These are phyloP conservation scores for Trigoniulus corallinus DNA, from an alignment of 1,140 invertebrate species.

Conservation along the genomic window DNA sequence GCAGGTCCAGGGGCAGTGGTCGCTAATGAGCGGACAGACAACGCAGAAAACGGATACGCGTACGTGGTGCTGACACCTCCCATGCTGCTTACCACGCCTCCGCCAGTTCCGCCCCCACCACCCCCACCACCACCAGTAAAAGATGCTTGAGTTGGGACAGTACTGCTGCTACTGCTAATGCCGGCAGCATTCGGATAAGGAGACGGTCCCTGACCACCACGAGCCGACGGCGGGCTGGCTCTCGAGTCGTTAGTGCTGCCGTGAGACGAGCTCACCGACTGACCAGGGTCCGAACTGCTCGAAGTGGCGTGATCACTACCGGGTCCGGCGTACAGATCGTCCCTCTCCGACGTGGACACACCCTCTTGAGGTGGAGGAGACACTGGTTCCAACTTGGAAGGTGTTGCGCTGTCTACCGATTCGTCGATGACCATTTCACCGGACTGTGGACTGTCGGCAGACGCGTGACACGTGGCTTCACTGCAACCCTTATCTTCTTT, in stretches of 20 bases:
- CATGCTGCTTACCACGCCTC: neutral
- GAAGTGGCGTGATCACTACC: neutral
- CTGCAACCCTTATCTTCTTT: conserved; percentile 6
- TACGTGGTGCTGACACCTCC: conserved; percentile 21
- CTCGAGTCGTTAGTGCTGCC: conserved; percentile 14
- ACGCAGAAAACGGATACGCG: conserved; percentile 41
- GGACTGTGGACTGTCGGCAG: conserved; percentile 31
- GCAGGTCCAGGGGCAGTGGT: conserved; percentile 18
- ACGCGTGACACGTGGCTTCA: too few relatives aligned
- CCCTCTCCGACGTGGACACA: conserved; percentile 9
- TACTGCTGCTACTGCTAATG: neutral
- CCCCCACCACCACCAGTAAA: conserved; percentile 9
- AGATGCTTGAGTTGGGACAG: neutral
- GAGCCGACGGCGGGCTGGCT: too few relatives aligned
- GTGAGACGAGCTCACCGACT: conserved; percentile 15
- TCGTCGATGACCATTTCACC: conserved; percentile 43
- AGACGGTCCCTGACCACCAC: too few relatives aligned
- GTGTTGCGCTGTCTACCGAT: conserved; percentile 12
- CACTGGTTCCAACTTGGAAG: conserved; percentile 12
- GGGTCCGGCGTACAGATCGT: conserved; percentile 1
- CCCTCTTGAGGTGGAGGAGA: conserved; percentile 8
- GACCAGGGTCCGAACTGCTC: conserved; percentile 5
- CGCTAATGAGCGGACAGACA: conserved; percentile 31
- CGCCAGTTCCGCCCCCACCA: conserved; percentile 10
- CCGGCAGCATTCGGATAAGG: too few relatives aligned